These are phyloP conservation scores for Heliopora coerulea DNA, from an alignment of 92 coral and sea anemone genomes.

Conservation along the genomic window DNA sequence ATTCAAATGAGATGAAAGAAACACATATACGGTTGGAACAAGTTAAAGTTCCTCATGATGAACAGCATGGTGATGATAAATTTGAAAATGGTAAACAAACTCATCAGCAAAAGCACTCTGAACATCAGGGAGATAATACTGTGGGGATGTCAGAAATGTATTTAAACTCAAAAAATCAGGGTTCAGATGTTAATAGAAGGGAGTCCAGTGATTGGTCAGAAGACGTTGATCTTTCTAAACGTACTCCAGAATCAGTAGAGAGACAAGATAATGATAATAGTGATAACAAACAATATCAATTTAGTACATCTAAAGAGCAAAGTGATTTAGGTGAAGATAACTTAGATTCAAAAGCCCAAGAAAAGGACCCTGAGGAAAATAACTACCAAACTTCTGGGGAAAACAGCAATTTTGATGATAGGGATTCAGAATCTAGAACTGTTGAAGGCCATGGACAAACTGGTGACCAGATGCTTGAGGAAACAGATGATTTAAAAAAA, in stretches of 20 bases:
- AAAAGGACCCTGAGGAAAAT: background rate
- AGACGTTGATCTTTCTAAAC: background rate
- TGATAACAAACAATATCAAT: conserved; percentile 25
- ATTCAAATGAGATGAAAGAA: background rate
- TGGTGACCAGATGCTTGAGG: conserved; percentile 18
- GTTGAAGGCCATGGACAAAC: background rate
- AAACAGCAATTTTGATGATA: conserved; percentile 37
- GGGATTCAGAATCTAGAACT: conserved; percentile 21
- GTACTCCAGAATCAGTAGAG: conserved; percentile 2
- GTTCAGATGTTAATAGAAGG: too few relatives aligned
- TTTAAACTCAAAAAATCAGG: too few relatives aligned
- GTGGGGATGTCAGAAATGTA: too few relatives aligned
- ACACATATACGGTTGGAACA: background rate
- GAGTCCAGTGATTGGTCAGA: too few relatives aligned
- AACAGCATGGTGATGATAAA: background rate
- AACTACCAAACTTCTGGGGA: background rate
- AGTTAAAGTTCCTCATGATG: background rate
- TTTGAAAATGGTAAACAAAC: background rate
- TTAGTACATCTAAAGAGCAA: too few relatives aligned
- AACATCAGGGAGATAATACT: background rate
- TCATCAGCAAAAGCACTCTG: background rate
- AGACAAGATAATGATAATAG: conserved; percentile 17
- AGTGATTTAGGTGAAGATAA: background rate
- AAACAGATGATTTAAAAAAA: conserved; percentile 33
- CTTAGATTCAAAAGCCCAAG: background rate